Evolutionary conservation across 2,797 vertebrate genomes (phyloP).

Genomic region (Sphenopsis melanotis): DNA sequence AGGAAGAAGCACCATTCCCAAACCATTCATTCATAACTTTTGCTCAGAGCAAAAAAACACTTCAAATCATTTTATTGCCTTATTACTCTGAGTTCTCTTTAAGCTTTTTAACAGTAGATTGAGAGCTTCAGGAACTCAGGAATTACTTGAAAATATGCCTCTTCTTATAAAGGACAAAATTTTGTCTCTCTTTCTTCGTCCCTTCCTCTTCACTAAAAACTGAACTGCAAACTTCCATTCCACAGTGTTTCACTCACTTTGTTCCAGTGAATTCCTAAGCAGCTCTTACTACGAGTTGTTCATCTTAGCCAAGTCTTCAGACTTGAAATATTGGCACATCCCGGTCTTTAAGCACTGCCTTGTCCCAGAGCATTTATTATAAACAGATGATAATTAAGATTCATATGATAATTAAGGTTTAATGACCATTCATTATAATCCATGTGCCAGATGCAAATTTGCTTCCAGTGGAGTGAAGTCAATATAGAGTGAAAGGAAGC

Average conservation of each 20-base stretch:
- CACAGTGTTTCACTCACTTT: fast-evolving
- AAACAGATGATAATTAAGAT: conserved; percentile 47
- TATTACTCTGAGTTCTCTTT: neutral
- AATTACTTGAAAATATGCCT: neutral
- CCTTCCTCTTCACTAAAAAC: neutral
- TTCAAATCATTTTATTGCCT: neutral
- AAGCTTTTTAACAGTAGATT: neutral
- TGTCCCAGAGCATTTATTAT: neutral
- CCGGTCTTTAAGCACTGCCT: neutral
- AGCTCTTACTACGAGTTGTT: neutral
- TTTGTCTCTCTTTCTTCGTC: neutral
- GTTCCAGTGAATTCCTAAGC: neutral
- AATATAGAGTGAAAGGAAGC: neutral
- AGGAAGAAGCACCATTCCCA: neutral
- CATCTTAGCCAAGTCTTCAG: neutral
- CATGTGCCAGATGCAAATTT: conserved; percentile 36
- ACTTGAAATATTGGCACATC: neutral
- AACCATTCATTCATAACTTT: neutral
- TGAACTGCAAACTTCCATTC: neutral
- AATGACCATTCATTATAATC: conserved; percentile 40
- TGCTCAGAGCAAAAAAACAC: neutral
- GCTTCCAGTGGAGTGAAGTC: conserved; percentile 27
- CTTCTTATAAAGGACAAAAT: neutral
- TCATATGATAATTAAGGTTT: conserved; percentile 41
- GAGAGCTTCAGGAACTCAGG: neutral